Evolutionary conservation across 2,888 invertebrate species (phyloP).

Genomic region (Aleiodes alternator): DNA sequence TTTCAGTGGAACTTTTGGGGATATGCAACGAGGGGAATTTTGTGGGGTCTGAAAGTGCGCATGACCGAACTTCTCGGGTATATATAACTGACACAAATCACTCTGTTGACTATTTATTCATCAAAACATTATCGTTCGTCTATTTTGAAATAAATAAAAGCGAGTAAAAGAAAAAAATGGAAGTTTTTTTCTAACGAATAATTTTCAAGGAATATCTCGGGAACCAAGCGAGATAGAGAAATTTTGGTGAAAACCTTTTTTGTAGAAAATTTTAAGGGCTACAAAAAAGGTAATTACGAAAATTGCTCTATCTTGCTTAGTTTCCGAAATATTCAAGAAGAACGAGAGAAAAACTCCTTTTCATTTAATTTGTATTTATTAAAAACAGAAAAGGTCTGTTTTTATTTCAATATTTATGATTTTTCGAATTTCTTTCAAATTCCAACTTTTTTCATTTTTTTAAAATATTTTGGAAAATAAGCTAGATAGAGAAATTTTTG

Average conservation of each 20-base stretch:
- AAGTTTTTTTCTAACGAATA: not conserved
- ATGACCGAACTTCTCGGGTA: slow-evolving; percentile 53
- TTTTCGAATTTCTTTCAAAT: too few species aligned
- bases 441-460: too few species aligned
- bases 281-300: too few species aligned
- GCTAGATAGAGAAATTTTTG: not conserved
- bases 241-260: not conserved
- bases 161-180: not conserved
- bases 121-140: not conserved
- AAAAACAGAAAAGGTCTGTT: too few species aligned
- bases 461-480: too few species aligned
- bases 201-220: too few species aligned
- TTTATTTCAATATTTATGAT: too few species aligned
- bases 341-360: too few species aligned
- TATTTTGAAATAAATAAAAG: not conserved
- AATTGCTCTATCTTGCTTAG: too few species aligned
- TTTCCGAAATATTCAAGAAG: too few species aligned
- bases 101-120: slow-evolving; percentile 5
- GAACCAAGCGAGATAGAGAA: not conserved
- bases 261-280: too few species aligned
- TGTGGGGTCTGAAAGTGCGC: slow-evolving; percentile 53
- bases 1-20: not conserved
- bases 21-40: not conserved
- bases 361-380: too few species aligned
- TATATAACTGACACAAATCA: slow-evolving; percentile 15